A percentile compares a stretch with the other conserved stretches of the same genome.
Conservation (phyloP, 2,113 vertebrate genomes). For the Hucho hucho region DNA sequence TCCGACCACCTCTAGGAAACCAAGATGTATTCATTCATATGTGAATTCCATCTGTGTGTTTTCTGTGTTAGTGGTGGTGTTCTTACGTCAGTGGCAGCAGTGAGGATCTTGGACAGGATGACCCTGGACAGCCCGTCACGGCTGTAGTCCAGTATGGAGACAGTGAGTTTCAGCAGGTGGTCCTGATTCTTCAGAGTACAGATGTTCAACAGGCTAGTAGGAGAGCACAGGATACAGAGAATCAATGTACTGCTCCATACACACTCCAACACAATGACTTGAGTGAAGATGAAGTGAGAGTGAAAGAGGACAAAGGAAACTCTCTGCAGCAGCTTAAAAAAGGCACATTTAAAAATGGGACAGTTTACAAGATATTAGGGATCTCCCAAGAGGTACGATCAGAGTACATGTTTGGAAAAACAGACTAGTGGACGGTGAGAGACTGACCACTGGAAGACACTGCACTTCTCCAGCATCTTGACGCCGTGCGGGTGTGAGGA, state of each 20-base stretch:
- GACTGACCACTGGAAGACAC: slow-evolving; percentile 84
- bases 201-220: slow-evolving; percentile 81
- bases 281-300: neutral
- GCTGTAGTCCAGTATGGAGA: slow-evolving; percentile 86
- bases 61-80: neutral
- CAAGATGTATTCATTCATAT: neutral
- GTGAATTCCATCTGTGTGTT: neutral
- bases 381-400: neutral
- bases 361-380: neutral
- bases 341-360: neutral
- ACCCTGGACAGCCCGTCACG: slow-evolving; percentile 84
- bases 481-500: slow-evolving; percentile 83
- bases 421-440: neutral
- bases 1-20: no score
- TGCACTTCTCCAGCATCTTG: slow-evolving; percentile 87
- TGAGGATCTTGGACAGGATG: slow-evolving; percentile 85
- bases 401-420: neutral
- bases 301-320: neutral
- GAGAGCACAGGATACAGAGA: neutral
- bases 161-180: slow-evolving; percentile 81
- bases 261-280: neutral
- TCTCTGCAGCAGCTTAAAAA: neutral
- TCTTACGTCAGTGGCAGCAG: slow-evolving; percentile 72
- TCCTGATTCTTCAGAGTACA: slow-evolving; percentile 88
- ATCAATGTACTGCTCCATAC: neutral